Evolutionary conservation across 2,797 vertebrate species (phyloP), one percentile per base, ranked within the genome.

Genomic region (Lagodon rhomboides): DNA sequence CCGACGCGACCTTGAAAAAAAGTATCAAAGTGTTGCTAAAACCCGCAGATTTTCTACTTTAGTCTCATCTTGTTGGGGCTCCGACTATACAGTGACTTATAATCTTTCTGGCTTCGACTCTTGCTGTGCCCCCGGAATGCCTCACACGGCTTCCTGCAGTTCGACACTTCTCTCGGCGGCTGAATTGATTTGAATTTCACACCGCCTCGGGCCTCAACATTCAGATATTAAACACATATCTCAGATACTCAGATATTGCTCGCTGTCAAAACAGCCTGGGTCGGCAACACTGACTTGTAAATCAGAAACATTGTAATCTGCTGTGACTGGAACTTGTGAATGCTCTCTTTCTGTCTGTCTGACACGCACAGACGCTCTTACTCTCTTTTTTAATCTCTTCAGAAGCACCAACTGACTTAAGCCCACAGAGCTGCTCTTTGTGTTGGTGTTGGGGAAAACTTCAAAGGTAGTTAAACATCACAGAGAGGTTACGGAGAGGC

Each of bases 381-480:
- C 74, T 43, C 80, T 84, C 65, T 85, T 38, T 38, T 91, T 87
- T 92, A 92, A 91, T 93, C 88, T 91, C 81, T 72, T 89, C 81
- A 85, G 79, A 92, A 85, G 75, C 83, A 79, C 85, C 68, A 79
- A 81, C 86, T 80, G 77, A 80, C 79, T 90, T 86, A 83, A 87
- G 79, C 79, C 90, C 85, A 92, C 85, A 93, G 89, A 91, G 89
- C 80, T 79, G 0, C 49, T 82, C 92, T 94, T 94, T 94, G 92
- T 94, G 85, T 76, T 63, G 73, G 73, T 78, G 89, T 81, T 86
- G 62, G 71, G 77, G 56, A 87, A 87, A 90, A 91, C 94, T 93
- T 95, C 91, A 94, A 94, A 95, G 90, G 61, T 82, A 63, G 83
- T 90, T 89, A 86, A 90, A 91, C 89, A 92, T 94, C 91, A 92